Base-by-base conservation (phyloP, 2,113 vertebrate species). In the Scortum barcoo region DNA sequence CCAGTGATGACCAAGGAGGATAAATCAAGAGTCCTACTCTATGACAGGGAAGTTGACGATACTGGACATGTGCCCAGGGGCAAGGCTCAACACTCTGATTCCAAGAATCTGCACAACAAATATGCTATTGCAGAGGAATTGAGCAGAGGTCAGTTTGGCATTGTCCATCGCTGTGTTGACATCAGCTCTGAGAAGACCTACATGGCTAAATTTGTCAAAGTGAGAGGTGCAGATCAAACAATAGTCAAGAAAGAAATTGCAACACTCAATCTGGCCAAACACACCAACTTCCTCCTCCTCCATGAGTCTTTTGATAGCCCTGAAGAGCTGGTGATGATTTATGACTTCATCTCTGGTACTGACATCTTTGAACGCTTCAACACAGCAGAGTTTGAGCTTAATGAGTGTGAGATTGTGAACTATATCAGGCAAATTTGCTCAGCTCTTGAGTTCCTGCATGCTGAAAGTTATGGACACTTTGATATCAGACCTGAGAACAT, bases 401-500 rank as follows among this genome's bases (percentile, higher is more conserved):
- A 93, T 78, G 98, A 99, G 93, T 95, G 94, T 81, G 97, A 97
- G 94, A 96, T 99, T 80, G 92, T 96, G 65, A 97, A 86, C 67
- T 99, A 99, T 0, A 85, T 98, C 65, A 95, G 93, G 76, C 98
- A 99, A 86, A 92, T 99, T 60, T 99, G 97, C 26, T 95, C 96
- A 87, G 98, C 97, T 76, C 95, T 99, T 57, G 95, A 97, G 81
- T 99, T 96, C 93, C 91, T 99, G 83, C 98, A 99, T 40, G 87
- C 85, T 68, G 92, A 97, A 30, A 97, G 95, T 89, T 97, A 98
- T 76, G 98, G 96, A 54, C 95, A 98, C 95, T 98, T 99, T 93
- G 98, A 99, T 88, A 98, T 99, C 85, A 97, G 95, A 86, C 97
- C 98, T 83, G 98, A 99, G 78, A 99, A 98, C 81, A 97, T 99